Base-by-base conservation (phyloP, 2,888 invertebrate genomes). In the Stegana nigrithorax region DNA sequence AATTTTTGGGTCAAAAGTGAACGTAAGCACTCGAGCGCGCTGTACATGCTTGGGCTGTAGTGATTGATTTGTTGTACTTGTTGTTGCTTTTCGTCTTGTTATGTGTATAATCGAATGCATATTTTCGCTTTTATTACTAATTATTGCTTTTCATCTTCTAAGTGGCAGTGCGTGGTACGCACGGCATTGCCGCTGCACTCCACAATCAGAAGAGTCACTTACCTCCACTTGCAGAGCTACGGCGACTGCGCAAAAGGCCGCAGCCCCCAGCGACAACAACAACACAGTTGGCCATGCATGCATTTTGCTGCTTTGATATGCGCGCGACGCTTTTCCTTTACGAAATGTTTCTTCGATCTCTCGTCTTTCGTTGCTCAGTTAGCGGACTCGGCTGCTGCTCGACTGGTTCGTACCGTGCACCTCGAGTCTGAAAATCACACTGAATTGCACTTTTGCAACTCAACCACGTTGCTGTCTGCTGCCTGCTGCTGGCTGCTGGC, bases 1-100 rank as follows among this genome's bases (percentile, higher is more conserved):
- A n/a, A 68, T 77, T 84, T 82, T 82, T 84, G 80, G 83, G 83
- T 84, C 84, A 84, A 81, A 84, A 84, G 83, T 81, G 84, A 84
- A 80, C 78, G 83, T 82, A 63, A 27, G 7, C 63, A n/a, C n/a
- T n/a, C n/a, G n/a, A 59, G 32, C n/a, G 21, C 8, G 14, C 44
- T 44, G 14, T 8, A 17, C 44, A n/a, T 44, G 44, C 17, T 8
- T 23, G 10, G 21, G 56, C 56, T 47, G 56, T 39, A 56, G 21
- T 47, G 47, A 47, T 47, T 47, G 47, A 47, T 47, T 10, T 12
- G 47, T 23, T 47, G 47, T 25, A 47, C 12, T 23, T 47, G 6
- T 23, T 23, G 8, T 8, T 23, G 25, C 25, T 47, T 32, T 32
- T 32, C 32, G n/a, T 4, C n/a, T 32, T 32, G n/a, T 32, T 32